A percentile compares a stretch with the other conserved stretches of the same genome.
Conservation (phyloP, 2,888 invertebrate species). For the Protodeltote pygarga region DNA sequence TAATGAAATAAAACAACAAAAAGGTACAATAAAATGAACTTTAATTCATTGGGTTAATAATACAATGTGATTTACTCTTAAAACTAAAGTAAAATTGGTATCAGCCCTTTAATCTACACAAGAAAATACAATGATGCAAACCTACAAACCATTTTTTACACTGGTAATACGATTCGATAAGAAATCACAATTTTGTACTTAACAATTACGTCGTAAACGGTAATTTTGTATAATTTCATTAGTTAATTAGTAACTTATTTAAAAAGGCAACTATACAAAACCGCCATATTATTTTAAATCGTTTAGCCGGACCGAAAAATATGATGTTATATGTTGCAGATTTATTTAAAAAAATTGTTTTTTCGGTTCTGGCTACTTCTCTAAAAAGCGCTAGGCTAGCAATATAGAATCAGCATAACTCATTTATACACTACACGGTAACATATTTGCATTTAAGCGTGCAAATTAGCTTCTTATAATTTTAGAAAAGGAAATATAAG, state of each 20-base stretch:
- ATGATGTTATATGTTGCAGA: background rate
- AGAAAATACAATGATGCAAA: slow-evolving; percentile 58
- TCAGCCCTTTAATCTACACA: slow-evolving; percentile 69
- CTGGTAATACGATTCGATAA: slow-evolving; percentile 67
- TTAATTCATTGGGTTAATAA: slow-evolving; percentile 61
- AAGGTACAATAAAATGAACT: slow-evolving; percentile 41
- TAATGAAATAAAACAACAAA: slow-evolving; percentile 22
- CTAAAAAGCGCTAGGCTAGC: slow-evolving; percentile 29
- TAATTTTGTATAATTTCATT: slow-evolving; percentile 49
- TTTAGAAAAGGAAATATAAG: slow-evolving; percentile 20
- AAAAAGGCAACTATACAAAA: slow-evolving; percentile 26
- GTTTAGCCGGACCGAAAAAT: slow-evolving; percentile 19
- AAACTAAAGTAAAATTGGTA: slow-evolving; percentile 77
- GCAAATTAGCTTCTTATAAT: slow-evolving; percentile 36
- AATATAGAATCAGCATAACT: slow-evolving; percentile 14
- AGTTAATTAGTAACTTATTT: slow-evolving; percentile 31
- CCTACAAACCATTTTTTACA: slow-evolving; percentile 64
- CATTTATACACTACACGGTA: slow-evolving; percentile 53
- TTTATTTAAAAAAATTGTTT: slow-evolving; percentile 10
- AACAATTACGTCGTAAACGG: slow-evolving; percentile 48
- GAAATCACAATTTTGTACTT: slow-evolving; percentile 76
- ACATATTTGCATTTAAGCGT: slow-evolving; percentile 55
- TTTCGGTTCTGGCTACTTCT: slow-evolving; percentile 25
- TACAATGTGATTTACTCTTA: slow-evolving; percentile 64
- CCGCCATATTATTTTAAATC: slow-evolving; percentile 32